Base-by-base conservation (phyloP, 1,140 invertebrate species). In the Venturia canescens region DNA sequence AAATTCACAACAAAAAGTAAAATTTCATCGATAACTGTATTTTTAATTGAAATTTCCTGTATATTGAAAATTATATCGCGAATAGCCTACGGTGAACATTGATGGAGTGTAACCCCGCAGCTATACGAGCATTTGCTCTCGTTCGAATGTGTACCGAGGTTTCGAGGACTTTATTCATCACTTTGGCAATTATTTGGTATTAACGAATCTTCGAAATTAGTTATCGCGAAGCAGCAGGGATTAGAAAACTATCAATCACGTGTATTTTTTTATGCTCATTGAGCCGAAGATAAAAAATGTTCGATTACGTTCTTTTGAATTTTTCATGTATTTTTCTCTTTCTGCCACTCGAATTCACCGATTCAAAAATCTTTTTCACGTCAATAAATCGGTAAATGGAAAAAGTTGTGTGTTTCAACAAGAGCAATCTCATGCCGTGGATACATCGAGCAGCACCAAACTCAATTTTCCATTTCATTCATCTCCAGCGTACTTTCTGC, bases 401-500 rank as follows among this genome's bases (percentile, higher is more conserved):
- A 57, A 57, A 57, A n/a, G 21, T 66, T 76, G 50, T 26, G 31
- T 78, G 23, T 78, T 53, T 38, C 53, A 57, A 57, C 53, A n/a
- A 5, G 18, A 23, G 38, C 38, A 44, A 44, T 44, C 38, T 44
- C 2, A 11, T 44, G 16, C 18, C 2, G 21, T 63, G 27, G 11
- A 63, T 15, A 26, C 3, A 63, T 63, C 60, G 27, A 13, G 27
- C n/a, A 34, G 60, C 76, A 67, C 69, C 76, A 78, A 67, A 6
- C 26, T 26, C 63, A 50, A 78, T 78, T 78, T 78, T 78, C 44
- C 21, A 78, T 31, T 67, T 78, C 76, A 78, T 78, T 78, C 76
- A 67, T 78, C 76, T 78, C 63, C 15, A 78, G n/a, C 69, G 26
- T 63, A 63, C 60, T 63, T 23, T 71, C 29, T 50, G 23, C n/a